phyloP scores from a whole-genome alignment of 2,888 invertebrate genomes.

The Andrena fulva region DNA sequence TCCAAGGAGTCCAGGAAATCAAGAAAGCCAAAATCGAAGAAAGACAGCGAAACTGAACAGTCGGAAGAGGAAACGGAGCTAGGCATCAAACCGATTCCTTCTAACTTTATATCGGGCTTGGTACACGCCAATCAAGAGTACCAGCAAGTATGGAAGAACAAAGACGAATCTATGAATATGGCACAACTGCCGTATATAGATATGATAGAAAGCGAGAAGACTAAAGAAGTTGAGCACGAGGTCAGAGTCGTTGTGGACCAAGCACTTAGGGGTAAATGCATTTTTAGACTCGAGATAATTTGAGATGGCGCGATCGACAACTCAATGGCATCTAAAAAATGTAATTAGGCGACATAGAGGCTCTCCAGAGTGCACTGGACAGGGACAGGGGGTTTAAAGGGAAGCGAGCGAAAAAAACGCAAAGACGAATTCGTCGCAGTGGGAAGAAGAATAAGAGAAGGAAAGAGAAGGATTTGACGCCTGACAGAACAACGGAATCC shows the following conservation, averaged over 20 bases:
- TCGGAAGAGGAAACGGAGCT: constrained; percentile 88
- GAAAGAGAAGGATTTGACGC: constrained; percentile 97
- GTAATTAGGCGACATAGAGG: constrained; percentile 86
- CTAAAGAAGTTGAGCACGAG: constrained; percentile 92
- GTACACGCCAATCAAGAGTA: constrained; percentile 91
- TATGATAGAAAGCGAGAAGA: constrained; percentile 94
- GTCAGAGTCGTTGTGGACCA: constrained; percentile 93
- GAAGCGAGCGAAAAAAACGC: constrained; percentile 92
- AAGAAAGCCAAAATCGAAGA: constrained; percentile 91
- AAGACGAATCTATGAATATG: constrained; percentile 91
- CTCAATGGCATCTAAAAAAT: not conserved
- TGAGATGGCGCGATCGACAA: not conserved
- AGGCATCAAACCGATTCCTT: constrained; percentile 89
- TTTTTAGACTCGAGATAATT: not conserved
- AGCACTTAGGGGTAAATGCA: constrained; percentile 87
- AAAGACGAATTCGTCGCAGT: constrained; percentile 91
- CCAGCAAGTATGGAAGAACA: constrained; percentile 93
- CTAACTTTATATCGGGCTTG: constrained; percentile 90
- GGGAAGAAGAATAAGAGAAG: constrained; percentile 97
- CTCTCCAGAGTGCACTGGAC: constrained; percentile 90
- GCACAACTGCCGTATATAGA: constrained; percentile 92
- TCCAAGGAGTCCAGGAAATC: constrained; percentile 92
- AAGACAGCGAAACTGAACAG: constrained; percentile 86
- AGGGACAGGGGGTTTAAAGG: constrained; percentile 90
- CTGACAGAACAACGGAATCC: constrained; percentile 95